Evolutionary conservation across 2,888 invertebrate species (phyloP).

Genomic region (Dasypogon diadema): DNA sequence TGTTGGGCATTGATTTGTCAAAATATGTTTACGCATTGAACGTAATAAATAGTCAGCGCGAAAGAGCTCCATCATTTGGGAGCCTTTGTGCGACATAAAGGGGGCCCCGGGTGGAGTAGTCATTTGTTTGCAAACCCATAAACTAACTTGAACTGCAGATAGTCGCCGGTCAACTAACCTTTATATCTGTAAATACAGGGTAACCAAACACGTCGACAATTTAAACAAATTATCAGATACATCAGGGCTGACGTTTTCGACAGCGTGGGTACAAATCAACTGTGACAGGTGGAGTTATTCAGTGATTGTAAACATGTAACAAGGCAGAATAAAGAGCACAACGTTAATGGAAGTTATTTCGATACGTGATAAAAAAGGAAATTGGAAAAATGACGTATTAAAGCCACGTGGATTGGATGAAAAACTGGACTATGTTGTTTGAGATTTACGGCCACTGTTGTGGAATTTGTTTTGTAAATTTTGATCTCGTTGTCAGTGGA

Average conservation of each 20-base stretch:
- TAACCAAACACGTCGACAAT: constrained; percentile 37
- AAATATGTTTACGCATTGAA: constrained; percentile 39
- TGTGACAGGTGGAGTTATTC: constrained; percentile 40
- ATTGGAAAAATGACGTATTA: background rate
- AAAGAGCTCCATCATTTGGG: constrained; percentile 32
- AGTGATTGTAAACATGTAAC: constrained; percentile 33
- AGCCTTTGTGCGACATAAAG: background rate
- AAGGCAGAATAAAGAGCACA: constrained; percentile 22
- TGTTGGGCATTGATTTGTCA: constrained; percentile 35
- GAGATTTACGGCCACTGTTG: too few relatives aligned
- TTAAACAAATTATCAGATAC: constrained; percentile 47
- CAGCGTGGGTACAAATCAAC: constrained; percentile 44
- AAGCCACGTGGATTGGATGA: background rate
- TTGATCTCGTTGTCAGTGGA: too few relatives aligned
- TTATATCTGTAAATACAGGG: constrained; percentile 39
- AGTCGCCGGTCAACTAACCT: constrained; percentile 32
- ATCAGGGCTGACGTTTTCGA: constrained; percentile 36
- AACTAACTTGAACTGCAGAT: constrained; percentile 36
- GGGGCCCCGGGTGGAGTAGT: background rate
- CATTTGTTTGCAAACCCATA: constrained; percentile 38
- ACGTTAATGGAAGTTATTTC: constrained; percentile 14
- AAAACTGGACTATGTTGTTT: too few relatives aligned
- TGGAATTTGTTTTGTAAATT: too few relatives aligned
- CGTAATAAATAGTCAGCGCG: constrained; percentile 27
- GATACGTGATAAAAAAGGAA: constrained; percentile 27